Evolutionary conservation across 2,113 vertebrate genomes (phyloP).

Genomic region (Sander lucioperca): DNA sequence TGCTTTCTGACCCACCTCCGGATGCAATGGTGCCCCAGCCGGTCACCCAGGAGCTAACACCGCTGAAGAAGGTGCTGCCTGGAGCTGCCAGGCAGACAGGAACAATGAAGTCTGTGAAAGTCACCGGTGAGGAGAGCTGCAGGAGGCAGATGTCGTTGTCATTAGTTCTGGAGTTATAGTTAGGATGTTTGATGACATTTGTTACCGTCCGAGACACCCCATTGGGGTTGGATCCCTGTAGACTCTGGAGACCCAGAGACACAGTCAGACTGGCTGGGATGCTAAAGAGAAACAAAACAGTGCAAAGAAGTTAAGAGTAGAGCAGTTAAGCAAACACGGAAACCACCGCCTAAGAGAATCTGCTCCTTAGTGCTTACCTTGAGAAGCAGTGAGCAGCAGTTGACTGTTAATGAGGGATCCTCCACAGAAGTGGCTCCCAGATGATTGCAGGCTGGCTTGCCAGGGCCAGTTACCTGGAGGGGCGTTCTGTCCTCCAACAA

Average conservation of each 20-base stretch:
- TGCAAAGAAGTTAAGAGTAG: not conserved
- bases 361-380: slow-evolving; percentile 25
- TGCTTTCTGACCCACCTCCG: not conserved
- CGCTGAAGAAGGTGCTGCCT: slow-evolving; percentile 75
- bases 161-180: slow-evolving; percentile 17
- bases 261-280: accelerated
- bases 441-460: slow-evolving; percentile 76
- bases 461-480: slow-evolving; percentile 80
- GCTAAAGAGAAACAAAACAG: not conserved
- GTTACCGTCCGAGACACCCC: not conserved
- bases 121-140: slow-evolving; percentile 66
- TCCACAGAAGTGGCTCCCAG: slow-evolving; percentile 73
- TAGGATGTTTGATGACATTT: slow-evolving; percentile 66
- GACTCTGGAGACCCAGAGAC: slow-evolving; percentile 60
- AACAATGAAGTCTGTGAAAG: slow-evolving; percentile 71
- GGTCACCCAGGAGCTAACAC: slow-evolving; percentile 82
- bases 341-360: not conserved
- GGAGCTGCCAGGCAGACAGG: slow-evolving; percentile 84
- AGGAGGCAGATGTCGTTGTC: slow-evolving; percentile 84
- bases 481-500: slow-evolving; percentile 79
- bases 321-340: not conserved
- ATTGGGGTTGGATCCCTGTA: slow-evolving; percentile 7
- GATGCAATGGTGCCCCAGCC: slow-evolving; percentile 84
- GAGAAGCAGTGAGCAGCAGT: slow-evolving; percentile 80
- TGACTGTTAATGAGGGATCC: slow-evolving; percentile 80